Conservation (phyloP, 1,140 invertebrate species). For the Formica exsecta region DNA sequence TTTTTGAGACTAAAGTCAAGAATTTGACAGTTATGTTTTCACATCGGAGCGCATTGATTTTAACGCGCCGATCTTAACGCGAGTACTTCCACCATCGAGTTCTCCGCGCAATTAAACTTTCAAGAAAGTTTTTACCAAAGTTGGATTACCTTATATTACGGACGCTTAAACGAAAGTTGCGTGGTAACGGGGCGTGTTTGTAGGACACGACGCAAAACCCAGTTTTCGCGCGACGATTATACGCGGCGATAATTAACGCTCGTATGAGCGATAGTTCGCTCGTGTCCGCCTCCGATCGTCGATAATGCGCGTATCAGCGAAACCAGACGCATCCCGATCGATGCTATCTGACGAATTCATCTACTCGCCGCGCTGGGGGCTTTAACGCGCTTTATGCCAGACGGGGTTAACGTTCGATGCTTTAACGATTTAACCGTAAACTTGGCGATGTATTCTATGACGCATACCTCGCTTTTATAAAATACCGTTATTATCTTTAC, state of each 20-base stretch:
- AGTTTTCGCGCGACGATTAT: conserved; percentile 50
- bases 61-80: conserved; percentile 44
- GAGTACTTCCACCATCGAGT: too few relatives aligned
- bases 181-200: conserved; percentile 28
- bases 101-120: conserved; percentile 66
- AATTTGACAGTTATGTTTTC: neutral
- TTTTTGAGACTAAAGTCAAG: neutral
- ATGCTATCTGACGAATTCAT: conserved; percentile 54
- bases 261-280: conserved; percentile 34
- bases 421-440: conserved; percentile 41
- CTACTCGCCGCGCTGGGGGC: conserved; percentile 5
- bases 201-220: conserved; percentile 33
- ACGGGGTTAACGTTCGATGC: conserved; percentile 54
- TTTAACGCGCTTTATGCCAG: conserved; percentile 44
- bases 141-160: conserved; percentile 65
- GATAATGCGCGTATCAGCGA: conserved; percentile 48
- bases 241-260: conserved; percentile 47
- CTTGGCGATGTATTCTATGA: neutral
- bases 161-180: conserved; percentile 36
- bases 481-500: conserved; percentile 3
- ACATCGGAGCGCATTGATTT: neutral
- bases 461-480: neutral
- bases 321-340: conserved; percentile 61
- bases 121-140: conserved; percentile 64
- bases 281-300: conserved; percentile 35